phyloP scores from a whole-genome alignment of 2,113 vertebrate genomes.

The Gallinago paraguaiae region DNA sequence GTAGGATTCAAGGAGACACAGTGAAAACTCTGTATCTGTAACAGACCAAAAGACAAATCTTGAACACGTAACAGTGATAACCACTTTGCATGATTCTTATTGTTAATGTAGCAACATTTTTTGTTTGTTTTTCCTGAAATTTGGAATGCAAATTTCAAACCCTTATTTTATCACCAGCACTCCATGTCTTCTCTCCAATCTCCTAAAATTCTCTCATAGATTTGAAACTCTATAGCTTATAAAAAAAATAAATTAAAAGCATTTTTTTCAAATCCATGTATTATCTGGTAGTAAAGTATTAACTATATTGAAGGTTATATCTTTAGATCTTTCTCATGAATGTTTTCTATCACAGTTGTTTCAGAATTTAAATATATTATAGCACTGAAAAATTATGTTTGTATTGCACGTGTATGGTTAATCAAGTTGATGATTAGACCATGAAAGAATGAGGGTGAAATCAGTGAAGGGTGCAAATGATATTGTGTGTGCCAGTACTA shows the following conservation, averaged over 20 bases:
- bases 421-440: not conserved
- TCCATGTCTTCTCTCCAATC: accelerated
- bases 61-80: not conserved
- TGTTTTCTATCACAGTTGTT: not conserved
- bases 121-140: not conserved
- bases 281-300: not conserved
- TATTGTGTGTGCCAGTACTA: not conserved
- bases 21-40: not conserved
- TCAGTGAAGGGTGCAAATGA: not conserved
- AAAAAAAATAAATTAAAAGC: not conserved
- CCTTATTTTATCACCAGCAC: not conserved
- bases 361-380: not conserved
- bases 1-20: not conserved
- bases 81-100: not conserved
- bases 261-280: not conserved
- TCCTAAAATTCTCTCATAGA: not conserved
- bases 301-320: not conserved
- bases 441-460: not conserved
- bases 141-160: not conserved
- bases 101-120: not conserved
- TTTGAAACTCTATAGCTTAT: not conserved
- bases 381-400: not conserved
- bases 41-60: not conserved
- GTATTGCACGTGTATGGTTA: not conserved
- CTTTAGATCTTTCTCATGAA: not conserved